Evolutionary conservation across 1,140 invertebrate genomes (phyloP).

Genomic region (Drosophila aff.): DNA sequence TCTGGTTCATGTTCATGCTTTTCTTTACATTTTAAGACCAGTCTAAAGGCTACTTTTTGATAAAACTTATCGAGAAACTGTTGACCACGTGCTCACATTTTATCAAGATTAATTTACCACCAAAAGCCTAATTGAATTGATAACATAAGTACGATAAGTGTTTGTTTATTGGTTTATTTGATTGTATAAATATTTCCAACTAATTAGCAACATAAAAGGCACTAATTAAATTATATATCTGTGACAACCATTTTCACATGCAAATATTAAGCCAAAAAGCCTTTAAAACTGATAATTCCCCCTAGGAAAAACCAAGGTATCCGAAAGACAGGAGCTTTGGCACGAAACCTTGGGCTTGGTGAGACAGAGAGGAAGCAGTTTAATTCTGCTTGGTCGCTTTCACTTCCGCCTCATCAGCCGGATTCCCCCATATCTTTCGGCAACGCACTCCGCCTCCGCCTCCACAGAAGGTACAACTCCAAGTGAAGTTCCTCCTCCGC

Average conservation of each 20-base stretch:
- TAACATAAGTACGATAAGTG: slow-evolving; percentile 14
- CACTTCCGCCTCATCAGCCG: slow-evolving; percentile 79
- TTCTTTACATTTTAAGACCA: background rate
- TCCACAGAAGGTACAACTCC: slow-evolving; percentile 22
- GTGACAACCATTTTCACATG: background rate
- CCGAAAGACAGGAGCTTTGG: slow-evolving; percentile 17
- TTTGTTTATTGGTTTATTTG: background rate
- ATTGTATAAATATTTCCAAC: background rate
- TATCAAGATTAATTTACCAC: slow-evolving; percentile 10
- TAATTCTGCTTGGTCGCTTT: slow-evolving; percentile 75
- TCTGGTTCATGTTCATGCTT: too few relatives aligned
- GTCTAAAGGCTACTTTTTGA: background rate
- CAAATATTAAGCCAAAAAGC: background rate
- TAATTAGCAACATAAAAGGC: background rate
- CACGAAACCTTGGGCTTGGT: slow-evolving; percentile 9
- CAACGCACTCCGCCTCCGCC: slow-evolving; percentile 23
- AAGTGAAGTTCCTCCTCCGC: slow-evolving; percentile 29
- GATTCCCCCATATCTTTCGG: slow-evolving; percentile 52
- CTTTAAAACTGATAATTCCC: background rate
- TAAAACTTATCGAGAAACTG: background rate
- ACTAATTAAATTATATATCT: background rate
- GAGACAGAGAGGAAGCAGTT: slow-evolving; percentile 63
- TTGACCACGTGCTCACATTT: background rate
- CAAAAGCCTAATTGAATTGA: slow-evolving; percentile 14
- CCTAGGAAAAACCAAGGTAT: background rate